Evolutionary conservation across 2,113 vertebrate species (phyloP).

Genomic region (Nibea coibor): DNA sequence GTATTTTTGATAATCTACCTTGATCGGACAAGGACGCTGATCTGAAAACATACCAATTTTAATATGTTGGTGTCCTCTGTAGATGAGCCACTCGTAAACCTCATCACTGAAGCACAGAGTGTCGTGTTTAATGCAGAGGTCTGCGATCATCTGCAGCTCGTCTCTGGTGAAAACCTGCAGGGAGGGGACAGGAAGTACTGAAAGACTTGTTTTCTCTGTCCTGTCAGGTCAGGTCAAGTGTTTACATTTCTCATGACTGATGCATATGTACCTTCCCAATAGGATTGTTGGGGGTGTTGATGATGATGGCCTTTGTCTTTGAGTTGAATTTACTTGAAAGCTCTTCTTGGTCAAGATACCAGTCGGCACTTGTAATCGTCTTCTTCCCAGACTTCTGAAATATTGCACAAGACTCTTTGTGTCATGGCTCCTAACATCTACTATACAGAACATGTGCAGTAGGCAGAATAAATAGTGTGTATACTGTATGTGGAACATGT

Average conservation of each 20-base stretch:
- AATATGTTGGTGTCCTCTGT: slow-evolving; percentile 90
- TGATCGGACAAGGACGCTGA: too few species aligned
- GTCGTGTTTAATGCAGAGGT: slow-evolving; percentile 94
- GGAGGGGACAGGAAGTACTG: slow-evolving; percentile 39
- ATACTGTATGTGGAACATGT: neutral
- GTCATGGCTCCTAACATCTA: neutral
- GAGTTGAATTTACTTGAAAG: slow-evolving; percentile 94
- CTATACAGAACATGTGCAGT: neutral
- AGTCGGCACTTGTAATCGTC: slow-evolving; percentile 87
- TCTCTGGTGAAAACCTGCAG: slow-evolving; percentile 89
- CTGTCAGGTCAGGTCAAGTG: neutral
- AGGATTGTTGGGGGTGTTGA: slow-evolving; percentile 97
- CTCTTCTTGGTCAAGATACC: slow-evolving; percentile 90
- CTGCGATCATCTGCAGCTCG: slow-evolving; percentile 92
- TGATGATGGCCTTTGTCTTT: slow-evolving; percentile 95
- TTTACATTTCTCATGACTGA: neutral
- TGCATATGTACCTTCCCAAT: slow-evolving; percentile 89
- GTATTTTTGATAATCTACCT: neutral
- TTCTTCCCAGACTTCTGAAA: slow-evolving; percentile 81
- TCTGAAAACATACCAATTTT: slow-evolving; percentile 89
- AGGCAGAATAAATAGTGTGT: neutral
- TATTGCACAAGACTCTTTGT: neutral
- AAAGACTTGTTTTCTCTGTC: neutral
- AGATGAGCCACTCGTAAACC: slow-evolving; percentile 97
- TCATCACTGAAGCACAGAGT: slow-evolving; percentile 96